Evolutionary conservation across 1,140 invertebrate species (phyloP), one percentile per base, ranked within the genome.

Genomic region (Aphis gossypii): DNA sequence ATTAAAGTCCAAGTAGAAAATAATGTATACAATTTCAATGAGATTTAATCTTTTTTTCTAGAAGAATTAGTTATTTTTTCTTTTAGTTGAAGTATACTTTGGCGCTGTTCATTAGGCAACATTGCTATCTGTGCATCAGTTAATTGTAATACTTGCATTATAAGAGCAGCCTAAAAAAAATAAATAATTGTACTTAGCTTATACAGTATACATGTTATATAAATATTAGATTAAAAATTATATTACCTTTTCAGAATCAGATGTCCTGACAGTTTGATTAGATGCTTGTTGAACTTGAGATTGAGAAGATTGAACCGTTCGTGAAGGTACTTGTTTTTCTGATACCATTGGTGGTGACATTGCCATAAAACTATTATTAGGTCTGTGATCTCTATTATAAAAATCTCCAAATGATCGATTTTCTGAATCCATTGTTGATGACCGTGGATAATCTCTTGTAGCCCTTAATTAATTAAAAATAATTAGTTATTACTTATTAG

Each of bases 101-200:
- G 98, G 60, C 99, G 96, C 95, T 99, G 99, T 94, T 99, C 99
- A 30, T 98, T 97, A 20, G 99, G 99, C 94, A 99, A 95, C 96
- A 99, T 97, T 4, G 98, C 97, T 94, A 99, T 99, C 95, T 99
- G 99, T 95, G 99, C 99, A 95, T 99, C 99, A 20, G 99, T 99
- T 89, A 99, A 96, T 95, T 99, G 98, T 94, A 99, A 95, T 18
- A 99, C 99, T 97, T 99, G 99, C 98, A 99, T 99, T 94, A 99
- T 99, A 54, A 99, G 96, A 2, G 98, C 98, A 94, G 99, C 98
- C 97, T 99, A 93, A 93, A 93, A 92, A 23, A 38, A 51, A 56
- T 25, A 84, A 92, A 25, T 25, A 4, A 51, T 83, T 84, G 0
- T 11, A 23, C 44, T 60, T 41, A 20, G 4, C 14, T 76, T 76